Evolutionary conservation across 2,888 invertebrate genomes (phyloP).

Genomic region (Dicranocentrus wangi): DNA sequence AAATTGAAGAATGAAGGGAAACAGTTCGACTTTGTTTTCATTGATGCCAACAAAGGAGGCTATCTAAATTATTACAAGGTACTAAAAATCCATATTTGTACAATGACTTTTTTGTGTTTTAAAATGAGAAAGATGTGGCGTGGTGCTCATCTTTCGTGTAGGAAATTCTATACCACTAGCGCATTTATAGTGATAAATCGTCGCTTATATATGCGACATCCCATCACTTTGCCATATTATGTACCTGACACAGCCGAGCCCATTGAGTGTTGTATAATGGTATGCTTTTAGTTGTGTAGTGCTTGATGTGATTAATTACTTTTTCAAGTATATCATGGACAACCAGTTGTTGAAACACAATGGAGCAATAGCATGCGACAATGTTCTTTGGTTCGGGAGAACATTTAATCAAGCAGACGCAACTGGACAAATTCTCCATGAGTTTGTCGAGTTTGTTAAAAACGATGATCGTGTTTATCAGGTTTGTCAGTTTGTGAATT

Average conservation of each 20-base stretch:
- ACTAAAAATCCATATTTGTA: conserved; percentile 16
- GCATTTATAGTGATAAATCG: too few relatives aligned
- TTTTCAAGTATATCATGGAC: conserved; percentile 70
- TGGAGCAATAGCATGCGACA: conserved; percentile 68
- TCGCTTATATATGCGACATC: too few relatives aligned
- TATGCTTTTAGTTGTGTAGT: too few relatives aligned
- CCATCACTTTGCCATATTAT: too few relatives aligned
- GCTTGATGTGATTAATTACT: too few relatives aligned
- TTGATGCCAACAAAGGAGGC: conserved; percentile 70
- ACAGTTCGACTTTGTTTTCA: conserved; percentile 68
- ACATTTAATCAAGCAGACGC: conserved; percentile 28
- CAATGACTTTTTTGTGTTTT: background rate
- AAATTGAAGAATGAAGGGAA: conserved; percentile 64
- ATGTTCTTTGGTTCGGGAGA: conserved; percentile 64
- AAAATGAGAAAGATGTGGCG: background rate
- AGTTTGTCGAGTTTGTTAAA: conserved; percentile 67
- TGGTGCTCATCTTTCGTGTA: too few relatives aligned
- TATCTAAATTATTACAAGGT: conserved; percentile 71
- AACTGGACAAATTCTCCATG: conserved; percentile 58
- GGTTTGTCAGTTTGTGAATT: too few relatives aligned
- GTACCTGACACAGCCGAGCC: too few relatives aligned
- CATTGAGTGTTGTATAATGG: too few relatives aligned
- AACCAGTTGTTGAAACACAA: conserved; percentile 56
- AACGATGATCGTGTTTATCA: conserved; percentile 67
- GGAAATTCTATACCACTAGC: too few relatives aligned